A percentile compares a stretch with the other conserved stretches of the same genome.
These are phyloP conservation scores for Schlechtendalia chinensis DNA, from an alignment of 1,140 invertebrate species.

Conservation along the genomic window DNA sequence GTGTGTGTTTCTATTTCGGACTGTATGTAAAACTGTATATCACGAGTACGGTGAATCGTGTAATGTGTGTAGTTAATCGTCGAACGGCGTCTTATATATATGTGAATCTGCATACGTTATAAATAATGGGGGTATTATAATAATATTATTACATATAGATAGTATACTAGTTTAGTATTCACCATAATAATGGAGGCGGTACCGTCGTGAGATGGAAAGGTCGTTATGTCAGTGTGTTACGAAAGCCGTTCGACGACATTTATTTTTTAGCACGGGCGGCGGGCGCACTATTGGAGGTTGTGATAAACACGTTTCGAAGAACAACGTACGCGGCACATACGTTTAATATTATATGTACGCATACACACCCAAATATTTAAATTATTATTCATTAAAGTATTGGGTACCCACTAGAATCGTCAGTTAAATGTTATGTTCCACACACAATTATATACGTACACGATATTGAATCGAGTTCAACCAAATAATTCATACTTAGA, in stretches of 20 bases:
- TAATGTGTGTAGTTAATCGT: not conserved
- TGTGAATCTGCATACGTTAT: not conserved
- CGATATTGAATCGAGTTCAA: not conserved
- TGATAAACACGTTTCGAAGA: constrained; percentile 33
- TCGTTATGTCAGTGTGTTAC: constrained; percentile 48
- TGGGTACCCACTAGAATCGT: not conserved
- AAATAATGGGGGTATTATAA: constrained; percentile 21
- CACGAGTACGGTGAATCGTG: not conserved
- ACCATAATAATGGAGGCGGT: constrained; percentile 43
- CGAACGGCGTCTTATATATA: constrained; percentile 15
- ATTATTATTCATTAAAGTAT: not conserved
- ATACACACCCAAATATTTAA: not conserved
- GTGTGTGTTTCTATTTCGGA: not conserved
- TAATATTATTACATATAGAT: no score
- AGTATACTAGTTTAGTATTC: constrained; percentile 13
- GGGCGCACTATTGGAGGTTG: constrained; percentile 18
- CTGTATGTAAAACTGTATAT: not conserved
- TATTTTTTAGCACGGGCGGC: constrained; percentile 28
- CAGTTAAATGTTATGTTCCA: not conserved
- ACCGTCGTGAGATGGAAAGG: constrained; percentile 27
- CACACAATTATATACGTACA: not conserved
- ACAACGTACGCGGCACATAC: not conserved
- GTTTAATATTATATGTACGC: not conserved
- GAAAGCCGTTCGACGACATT: constrained; percentile 47
- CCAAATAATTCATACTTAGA: no score